phyloP scores from a whole-genome alignment of 2,797 vertebrate genomes.

The Enteromius thamalakanensis region DNA sequence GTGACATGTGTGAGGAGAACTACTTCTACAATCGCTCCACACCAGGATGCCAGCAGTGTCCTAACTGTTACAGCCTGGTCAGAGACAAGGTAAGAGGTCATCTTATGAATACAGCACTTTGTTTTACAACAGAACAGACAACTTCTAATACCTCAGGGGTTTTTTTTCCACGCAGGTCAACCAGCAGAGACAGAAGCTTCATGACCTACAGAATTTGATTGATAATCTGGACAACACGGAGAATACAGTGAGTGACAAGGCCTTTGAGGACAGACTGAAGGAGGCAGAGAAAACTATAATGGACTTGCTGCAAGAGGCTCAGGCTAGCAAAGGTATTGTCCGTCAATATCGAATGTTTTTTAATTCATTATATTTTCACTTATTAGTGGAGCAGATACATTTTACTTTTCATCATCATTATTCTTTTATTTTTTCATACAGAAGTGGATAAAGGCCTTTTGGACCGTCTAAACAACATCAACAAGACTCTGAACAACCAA shows the following conservation, averaged over 20 bases:
- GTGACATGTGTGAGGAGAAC: slow-evolving; percentile 97
- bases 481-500: slow-evolving; percentile 86
- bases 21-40: slow-evolving; percentile 96
- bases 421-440: slow-evolving; percentile 62
- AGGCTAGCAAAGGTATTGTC: slow-evolving; percentile 87
- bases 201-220: slow-evolving; percentile 89
- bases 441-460: slow-evolving; percentile 89
- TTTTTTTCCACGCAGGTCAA: slow-evolving; percentile 78
- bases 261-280: slow-evolving; percentile 91
- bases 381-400: background rate
- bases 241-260: slow-evolving; percentile 86
- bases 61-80: slow-evolving; percentile 92
- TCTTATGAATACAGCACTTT: background rate
- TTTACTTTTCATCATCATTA: background rate
- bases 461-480: slow-evolving; percentile 88
- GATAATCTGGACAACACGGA: slow-evolving; percentile 86
- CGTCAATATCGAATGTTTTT: background rate
- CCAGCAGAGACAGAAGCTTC: slow-evolving; percentile 90
- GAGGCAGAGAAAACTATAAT: slow-evolving; percentile 88
- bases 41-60: slow-evolving; percentile 94
- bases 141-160: background rate
- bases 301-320: slow-evolving; percentile 88
- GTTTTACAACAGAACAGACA: background rate
- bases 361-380: background rate
- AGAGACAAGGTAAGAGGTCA: slow-evolving; percentile 86